Evolutionary conservation across 1,140 invertebrate species (phyloP).

Genomic region (Gonatopus flavifemur): DNA sequence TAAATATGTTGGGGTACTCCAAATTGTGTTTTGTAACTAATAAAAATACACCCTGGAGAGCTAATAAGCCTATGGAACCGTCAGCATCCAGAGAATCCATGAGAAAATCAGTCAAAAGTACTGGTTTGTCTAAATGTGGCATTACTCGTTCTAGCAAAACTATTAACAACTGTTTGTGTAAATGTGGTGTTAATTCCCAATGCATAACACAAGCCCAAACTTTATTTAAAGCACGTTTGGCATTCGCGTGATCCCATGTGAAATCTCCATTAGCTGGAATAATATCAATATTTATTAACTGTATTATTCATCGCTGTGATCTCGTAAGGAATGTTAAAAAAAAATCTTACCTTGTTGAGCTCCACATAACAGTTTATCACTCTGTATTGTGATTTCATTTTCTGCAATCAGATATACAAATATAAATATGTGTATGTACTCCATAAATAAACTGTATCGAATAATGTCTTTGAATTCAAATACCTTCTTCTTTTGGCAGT

Average conservation of each 20-base stretch:
- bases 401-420: slow-evolving; percentile 22
- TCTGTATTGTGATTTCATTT: slow-evolving; percentile 29
- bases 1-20: slow-evolving; percentile 94
- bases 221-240: slow-evolving; percentile 62
- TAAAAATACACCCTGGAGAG: slow-evolving; percentile 90
- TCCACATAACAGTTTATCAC: slow-evolving; percentile 42
- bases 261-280: slow-evolving; percentile 34
- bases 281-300: slow-evolving; percentile 9
- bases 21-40: slow-evolving; percentile 91
- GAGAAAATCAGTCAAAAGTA: slow-evolving; percentile 88
- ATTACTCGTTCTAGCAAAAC: slow-evolving; percentile 82
- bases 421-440: slow-evolving; percentile 2
- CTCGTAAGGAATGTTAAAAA: neutral
- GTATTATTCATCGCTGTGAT: neutral
- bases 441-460: neutral
- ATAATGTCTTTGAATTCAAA: neutral
- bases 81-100: slow-evolving; percentile 86
- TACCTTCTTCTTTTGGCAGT: slow-evolving; percentile 56
- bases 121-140: slow-evolving; percentile 77
- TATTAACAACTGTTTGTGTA: slow-evolving; percentile 78
- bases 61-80: slow-evolving; percentile 83
- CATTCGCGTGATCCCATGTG: slow-evolving; percentile 47
- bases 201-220: slow-evolving; percentile 73
- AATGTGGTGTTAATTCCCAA: slow-evolving; percentile 65
- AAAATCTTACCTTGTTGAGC: slow-evolving; percentile 32